These are phyloP conservation scores for Apotomis betuletana DNA, from an alignment of 2,888 invertebrate genomes.

Conservation along the genomic window DNA sequence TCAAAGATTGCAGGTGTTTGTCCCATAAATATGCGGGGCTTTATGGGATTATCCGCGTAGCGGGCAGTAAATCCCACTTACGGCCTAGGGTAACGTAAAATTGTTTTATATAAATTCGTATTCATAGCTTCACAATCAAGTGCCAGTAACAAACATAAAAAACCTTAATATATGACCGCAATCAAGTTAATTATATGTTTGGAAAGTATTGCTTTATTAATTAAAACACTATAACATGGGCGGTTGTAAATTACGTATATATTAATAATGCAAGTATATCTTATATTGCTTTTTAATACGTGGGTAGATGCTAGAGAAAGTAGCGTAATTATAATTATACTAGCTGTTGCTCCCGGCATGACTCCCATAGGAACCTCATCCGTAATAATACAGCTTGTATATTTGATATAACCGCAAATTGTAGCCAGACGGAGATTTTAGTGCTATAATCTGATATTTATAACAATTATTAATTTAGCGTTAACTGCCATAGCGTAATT, in stretches of 20 bases:
- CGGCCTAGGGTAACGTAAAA: neutral
- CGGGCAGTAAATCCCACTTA: no score
- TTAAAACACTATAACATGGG: constrained; percentile 23
- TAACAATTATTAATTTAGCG: no score
- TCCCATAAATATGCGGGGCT: no score
- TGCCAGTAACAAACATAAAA: constrained; percentile 32
- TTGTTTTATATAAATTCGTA: neutral
- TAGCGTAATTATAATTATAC: constrained; percentile 24
- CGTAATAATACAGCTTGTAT: no score
- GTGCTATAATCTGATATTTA: no score
- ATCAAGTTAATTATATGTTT: constrained; percentile 34
- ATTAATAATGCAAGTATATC: constrained; percentile 24
- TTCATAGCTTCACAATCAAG: constrained; percentile 17
- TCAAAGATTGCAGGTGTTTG: no score
- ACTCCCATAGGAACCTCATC: no score
- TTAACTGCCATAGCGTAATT: no score
- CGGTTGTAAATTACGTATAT: constrained; percentile 31
- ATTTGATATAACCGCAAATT: no score
- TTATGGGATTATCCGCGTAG: no score
- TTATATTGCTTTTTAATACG: constrained; percentile 33
- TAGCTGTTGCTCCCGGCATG: no score
- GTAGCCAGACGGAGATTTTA: no score
- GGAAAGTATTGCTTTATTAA: constrained; percentile 36
- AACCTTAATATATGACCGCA: constrained; percentile 19
- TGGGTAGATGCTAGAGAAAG: constrained; percentile 30